These are phyloP conservation scores for Pachyuromys duprasi DNA, from an alignment of 2,797 vertebrate genomes.

Conservation along the genomic window DNA sequence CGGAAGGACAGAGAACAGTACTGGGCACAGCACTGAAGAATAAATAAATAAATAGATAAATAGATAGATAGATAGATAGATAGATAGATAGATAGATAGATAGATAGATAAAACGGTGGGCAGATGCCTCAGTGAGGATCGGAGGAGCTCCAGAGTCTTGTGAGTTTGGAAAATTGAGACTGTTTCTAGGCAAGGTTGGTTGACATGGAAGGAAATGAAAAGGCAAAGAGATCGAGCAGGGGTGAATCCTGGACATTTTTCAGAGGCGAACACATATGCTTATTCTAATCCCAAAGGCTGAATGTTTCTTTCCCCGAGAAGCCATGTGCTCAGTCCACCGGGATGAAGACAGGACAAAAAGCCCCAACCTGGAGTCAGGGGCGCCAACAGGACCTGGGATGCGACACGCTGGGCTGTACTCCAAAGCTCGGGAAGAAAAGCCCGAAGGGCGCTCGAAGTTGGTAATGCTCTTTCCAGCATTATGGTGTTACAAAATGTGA, in stretches of 20 bases:
- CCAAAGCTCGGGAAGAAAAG: conserved; percentile 38
- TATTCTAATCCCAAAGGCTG: conserved; percentile 38
- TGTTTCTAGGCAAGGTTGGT: neutral
- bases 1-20: neutral
- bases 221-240: conserved; percentile 26
- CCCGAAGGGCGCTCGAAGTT: neutral
- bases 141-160: neutral
- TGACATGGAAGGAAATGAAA: conserved; percentile 28
- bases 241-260: conserved; percentile 64
- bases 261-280: conserved; percentile 61
- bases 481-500: conserved; percentile 34
- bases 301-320: conserved; percentile 36
- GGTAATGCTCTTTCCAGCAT: conserved; percentile 52
- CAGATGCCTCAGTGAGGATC: neutral
- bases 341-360: conserved; percentile 22
- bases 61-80: no score
- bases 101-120: neutral
- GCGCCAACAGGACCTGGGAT: neutral
- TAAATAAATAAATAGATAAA: no score
- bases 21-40: no score
- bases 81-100: no score
- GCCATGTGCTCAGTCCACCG: conserved; percentile 11
- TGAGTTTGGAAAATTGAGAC: conserved; percentile 11
- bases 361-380: neutral
- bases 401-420: neutral